Evolutionary conservation across 2,888 invertebrate genomes (phyloP).

Genomic region (Melieria picta): DNA sequence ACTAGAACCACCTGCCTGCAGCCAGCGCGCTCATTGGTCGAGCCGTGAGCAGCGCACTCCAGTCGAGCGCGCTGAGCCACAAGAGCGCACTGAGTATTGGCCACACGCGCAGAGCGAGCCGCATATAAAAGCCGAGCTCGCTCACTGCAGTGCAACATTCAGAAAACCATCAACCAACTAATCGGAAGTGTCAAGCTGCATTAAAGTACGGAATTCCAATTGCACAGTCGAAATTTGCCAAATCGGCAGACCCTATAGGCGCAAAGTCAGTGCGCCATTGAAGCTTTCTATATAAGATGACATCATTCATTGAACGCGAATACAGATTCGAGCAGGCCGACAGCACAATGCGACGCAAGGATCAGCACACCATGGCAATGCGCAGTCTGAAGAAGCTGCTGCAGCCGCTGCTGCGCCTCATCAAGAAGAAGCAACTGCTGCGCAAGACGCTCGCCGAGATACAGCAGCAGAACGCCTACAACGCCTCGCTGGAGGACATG

Average conservation of each 20-base stretch:
- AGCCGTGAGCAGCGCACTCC: background rate
- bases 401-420: conserved; percentile 60
- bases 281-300: conserved; percentile 9
- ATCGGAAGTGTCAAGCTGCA: background rate
- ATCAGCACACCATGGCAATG: conserved; percentile 61
- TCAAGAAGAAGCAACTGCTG: conserved; percentile 59
- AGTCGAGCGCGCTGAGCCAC: conserved; percentile 1
- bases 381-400: conserved; percentile 60
- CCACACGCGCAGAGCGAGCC: conserved; percentile 1
- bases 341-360: conserved; percentile 48
- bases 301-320: conserved; percentile 62
- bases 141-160: background rate
- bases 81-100: background rate
- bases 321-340: conserved; percentile 60
- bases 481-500: conserved; percentile 62
- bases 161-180: conserved; percentile 10
- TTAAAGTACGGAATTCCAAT: background rate
- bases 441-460: conserved; percentile 61
- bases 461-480: conserved; percentile 59
- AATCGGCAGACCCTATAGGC: background rate
- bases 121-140: conserved; percentile 14
- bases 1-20: conserved; percentile 29
- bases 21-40: conserved; percentile 21
- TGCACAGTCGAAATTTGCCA: background rate
- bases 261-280: background rate